phyloP scores from a whole-genome alignment of 1,140 invertebrate species.

The Zaprionus lachaisei region DNA sequence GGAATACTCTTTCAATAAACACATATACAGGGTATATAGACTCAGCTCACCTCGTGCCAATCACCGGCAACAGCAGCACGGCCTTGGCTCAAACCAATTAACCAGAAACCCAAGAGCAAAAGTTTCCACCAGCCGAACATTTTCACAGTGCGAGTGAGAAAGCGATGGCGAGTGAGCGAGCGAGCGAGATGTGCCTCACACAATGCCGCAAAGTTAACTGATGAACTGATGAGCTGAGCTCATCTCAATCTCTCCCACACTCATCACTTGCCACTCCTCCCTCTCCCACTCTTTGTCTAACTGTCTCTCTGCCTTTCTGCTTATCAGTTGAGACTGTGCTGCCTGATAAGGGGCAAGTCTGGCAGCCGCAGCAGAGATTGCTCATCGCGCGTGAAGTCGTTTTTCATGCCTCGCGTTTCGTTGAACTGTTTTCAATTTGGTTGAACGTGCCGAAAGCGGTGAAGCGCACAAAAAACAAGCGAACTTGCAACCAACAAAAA shows the following conservation, averaged over 20 bases:
- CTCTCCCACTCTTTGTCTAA: background rate
- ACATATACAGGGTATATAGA: background rate
- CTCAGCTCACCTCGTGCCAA: slow-evolving; percentile 40
- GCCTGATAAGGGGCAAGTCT: slow-evolving; percentile 17
- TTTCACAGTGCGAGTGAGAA: slow-evolving; percentile 15
- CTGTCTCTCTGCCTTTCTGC: background rate
- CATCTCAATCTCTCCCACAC: background rate
- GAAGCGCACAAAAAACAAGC: slow-evolving; percentile 4
- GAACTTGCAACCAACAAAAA: slow-evolving; percentile 21
- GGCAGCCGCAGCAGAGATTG: slow-evolving; percentile 1
- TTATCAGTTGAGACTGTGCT: slow-evolving; percentile 15
- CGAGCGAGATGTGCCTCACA: slow-evolving; percentile 9
- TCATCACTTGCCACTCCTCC: background rate
- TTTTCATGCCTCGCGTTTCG: slow-evolving; percentile 28
- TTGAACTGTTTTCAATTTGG: slow-evolving; percentile 74
- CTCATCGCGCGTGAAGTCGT: slow-evolving; percentile 6
- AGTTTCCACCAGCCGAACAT: slow-evolving; percentile 48
- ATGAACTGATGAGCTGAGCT: slow-evolving; percentile 24
- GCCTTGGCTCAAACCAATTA: slow-evolving; percentile 56
- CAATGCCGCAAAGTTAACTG: slow-evolving; percentile 19
- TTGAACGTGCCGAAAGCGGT: slow-evolving; percentile 67
- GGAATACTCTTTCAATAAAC: background rate
- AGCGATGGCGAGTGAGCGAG: background rate
- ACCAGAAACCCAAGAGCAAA: slow-evolving; percentile 31
- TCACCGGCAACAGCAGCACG: slow-evolving; percentile 17